Evolutionary conservation across 2,113 vertebrate genomes (phyloP), one percentile per base, ranked within the genome.

Genomic region (Lamprologus speciosus): DNA sequence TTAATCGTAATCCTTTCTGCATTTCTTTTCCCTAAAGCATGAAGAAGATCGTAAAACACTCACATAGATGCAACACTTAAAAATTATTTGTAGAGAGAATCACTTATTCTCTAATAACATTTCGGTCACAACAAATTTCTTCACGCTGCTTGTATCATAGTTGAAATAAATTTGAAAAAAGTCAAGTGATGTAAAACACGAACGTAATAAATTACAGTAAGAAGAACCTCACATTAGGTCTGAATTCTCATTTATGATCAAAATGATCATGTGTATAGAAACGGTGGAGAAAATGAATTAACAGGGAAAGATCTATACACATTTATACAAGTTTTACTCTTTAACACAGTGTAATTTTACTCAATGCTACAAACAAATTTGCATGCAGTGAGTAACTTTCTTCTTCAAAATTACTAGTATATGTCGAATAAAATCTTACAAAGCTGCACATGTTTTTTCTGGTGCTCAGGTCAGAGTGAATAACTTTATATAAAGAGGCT

Each of bases 341-440:
- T 45, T 47, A 26, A 75, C 40, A 42, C 14, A 7, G 14, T 5
- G 16, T 19, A 11, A 54, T 12, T 57, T 75, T 7, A 35, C 35
- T 40, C 0, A 68, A 40, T n/a, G 26, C 50, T 19, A 6, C 51
- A 23, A 75, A 50, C 23, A 1, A 31, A 75, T 75, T 31, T 75
- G 16, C 37, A 70, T 70, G 8, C 37, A 42, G 16, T 26, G 47
- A 53, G n/a, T 40, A 70, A 21, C 19, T 21, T n/a, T 26, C 35
- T 9, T 40, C 14, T 75, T 47, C 0, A 37, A 40, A 68, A n/a
- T 21, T 1, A 21, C 0, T 40, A 16, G 16, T 28, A 1, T 3
- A 65, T 82, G 45, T 60, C 1, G 3, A 21, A 81, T 54, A 17
- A 68, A 73, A 70, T 51, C 58, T 45, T 19, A 55, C 60, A 86